Evolutionary conservation across 2,888 invertebrate species (phyloP), one percentile per base, ranked within the genome.

Genomic region (Orchestes rusci): DNA sequence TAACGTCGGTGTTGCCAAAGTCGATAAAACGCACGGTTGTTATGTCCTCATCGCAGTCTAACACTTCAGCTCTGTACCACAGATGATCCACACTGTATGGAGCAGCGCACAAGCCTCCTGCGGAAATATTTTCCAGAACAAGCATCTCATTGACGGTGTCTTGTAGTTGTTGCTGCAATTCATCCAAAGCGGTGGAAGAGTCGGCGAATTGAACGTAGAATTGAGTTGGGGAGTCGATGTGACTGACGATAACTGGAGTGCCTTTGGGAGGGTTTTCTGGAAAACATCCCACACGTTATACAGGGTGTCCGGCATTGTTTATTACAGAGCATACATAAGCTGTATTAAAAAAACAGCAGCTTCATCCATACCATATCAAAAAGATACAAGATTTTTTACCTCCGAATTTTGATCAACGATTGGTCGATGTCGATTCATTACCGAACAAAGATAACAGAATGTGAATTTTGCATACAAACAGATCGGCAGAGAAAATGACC

Each of bases 71-170:
- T 35, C 50, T 76, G 66, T 96, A 96, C 95, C 96, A 97, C 51
- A 78, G 76, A 29, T 84, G 82, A 61, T 95, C 91, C 2, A 79
- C 81, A 0, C 81, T 77, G 64, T 89, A 94, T 59, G 84, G 80
- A 1, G 93, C 92, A 35, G 81, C 73, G 56, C 86, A 87, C 0
- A 79, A 59, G 0, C 77, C 74, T 4, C 81, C 80, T 43, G 77
- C 70, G 33, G 77, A 76, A 2, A 76, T 72, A 40, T 65, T 75
- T 43, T 74, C 73, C 7, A 82, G 63, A 27, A 75, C 72, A 0
- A 73, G 62, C 60, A 78, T 73, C 1, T 66, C 16, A 45, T 51
- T 0, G 2, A 77, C 74, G 5, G 73, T 70, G 16, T 73, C 71
- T 63, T 84, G 83, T 1, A 88, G 65, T 56, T 76, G 73, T 0